Evolutionary conservation across 2,797 vertebrate species (phyloP), one percentile per base, ranked within the genome.

Genomic region (Typhlichthys subterraneus): DNA sequence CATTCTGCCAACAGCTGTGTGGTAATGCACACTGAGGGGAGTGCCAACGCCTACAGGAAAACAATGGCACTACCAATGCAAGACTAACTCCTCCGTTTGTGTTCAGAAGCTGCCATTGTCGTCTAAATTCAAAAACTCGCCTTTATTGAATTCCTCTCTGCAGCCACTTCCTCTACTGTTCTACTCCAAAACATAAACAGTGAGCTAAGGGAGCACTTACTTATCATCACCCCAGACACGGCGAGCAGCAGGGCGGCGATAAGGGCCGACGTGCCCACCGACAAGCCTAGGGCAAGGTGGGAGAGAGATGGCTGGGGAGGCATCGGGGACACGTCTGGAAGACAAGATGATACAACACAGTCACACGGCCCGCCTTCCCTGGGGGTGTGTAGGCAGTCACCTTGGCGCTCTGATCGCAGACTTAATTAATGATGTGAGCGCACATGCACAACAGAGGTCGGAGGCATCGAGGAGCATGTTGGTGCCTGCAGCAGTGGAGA

Each of bases 161-260:
- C 33, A 38, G 33, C 33, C 33, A 5, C 31, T 7, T 7, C 31
- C 31, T 7, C 33, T 7, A 5, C 33, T 38, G 33, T 38, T 38
- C 8, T 9, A 23, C 23, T 23, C 23, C 23, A 23, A 38, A 38
- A 38, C 33, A 38, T 9, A 38, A 38, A 38, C 4, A 38, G 33
- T 6, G 0, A 8, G 33, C 33, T 23, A 23, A 5, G 33, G 33
- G 33, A 38, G 15, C 49, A 94, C 96, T 95, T 79, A 99, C 98
- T 98, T 70, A 99, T 98, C 97, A 99, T 99, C 82, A 99, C 96
- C 55, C 95, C 96, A 0, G 97, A 99, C 83, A 99, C 98, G 1
- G 93, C 95, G 83, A 99, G 90, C 84, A 99, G 93, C 42, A 99
- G 93, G 67, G 95, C 96, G 5, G 97, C 97, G 69, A 99, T 98